These are phyloP conservation scores for Tor tambroides DNA, from an alignment of 2,113 vertebrate genomes.

Conservation along the genomic window DNA sequence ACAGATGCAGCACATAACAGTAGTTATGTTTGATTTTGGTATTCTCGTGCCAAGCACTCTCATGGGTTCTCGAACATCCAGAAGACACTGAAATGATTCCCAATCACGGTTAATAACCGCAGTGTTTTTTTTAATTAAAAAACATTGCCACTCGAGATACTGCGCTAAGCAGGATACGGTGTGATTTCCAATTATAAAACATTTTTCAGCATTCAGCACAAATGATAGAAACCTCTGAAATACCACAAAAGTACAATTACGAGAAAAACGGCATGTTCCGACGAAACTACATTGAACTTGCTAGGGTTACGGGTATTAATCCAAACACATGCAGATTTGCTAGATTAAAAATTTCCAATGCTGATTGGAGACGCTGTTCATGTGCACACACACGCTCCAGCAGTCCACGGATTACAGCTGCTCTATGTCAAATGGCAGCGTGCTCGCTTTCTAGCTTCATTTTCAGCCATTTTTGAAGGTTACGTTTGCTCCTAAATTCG, in stretches of 20 bases:
- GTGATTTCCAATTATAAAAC: conserved; percentile 36
- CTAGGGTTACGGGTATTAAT: conserved; percentile 4
- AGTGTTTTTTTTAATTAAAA: conserved; percentile 41
- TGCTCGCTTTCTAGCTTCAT: conserved; percentile 72
- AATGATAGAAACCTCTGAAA: conserved; percentile 25
- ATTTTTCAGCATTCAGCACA: conserved; percentile 24
- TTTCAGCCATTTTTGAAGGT: conserved; percentile 69
- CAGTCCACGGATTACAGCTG: conserved; percentile 73
- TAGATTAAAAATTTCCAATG: conserved; percentile 16
- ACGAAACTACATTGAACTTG: conserved; percentile 4
- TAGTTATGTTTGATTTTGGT: conserved; percentile 13
- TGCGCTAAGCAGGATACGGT: conserved; percentile 42
- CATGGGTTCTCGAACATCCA: conserved; percentile 25
- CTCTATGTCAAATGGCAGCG: conserved; percentile 67
- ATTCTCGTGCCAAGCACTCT: conserved; percentile 18
- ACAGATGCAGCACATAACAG: conserved; percentile 11
- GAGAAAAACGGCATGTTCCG: conserved; percentile 10
- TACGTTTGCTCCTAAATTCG: conserved; percentile 61
- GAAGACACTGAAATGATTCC: conserved; percentile 32
- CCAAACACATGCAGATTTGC: conserved; percentile 11
- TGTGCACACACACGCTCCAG: conserved; percentile 65
- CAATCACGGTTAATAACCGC: conserved; percentile 45
- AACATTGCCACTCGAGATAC: conserved; percentile 35
- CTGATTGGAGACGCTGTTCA: conserved; percentile 13
- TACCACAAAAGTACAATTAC: conserved; percentile 10